Conservation (phyloP, 2,888 invertebrate species). For the Byasa hedistus region DNA sequence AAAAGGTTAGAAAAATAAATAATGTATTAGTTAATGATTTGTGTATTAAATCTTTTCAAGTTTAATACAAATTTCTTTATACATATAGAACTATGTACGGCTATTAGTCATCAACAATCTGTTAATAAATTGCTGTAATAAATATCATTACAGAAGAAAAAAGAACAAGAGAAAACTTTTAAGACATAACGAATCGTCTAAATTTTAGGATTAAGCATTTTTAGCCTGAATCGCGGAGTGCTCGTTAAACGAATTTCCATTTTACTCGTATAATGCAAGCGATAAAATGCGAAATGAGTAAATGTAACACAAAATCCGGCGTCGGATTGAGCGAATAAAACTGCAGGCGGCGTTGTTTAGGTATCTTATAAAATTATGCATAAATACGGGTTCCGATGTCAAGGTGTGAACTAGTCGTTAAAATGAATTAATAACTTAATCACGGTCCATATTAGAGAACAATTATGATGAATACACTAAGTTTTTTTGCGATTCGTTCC, state of each 20-base stretch:
- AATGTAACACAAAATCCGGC: slow-evolving; percentile 23
- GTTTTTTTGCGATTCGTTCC: not conserved
- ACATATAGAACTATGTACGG: too few relatives aligned
- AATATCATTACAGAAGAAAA: not conserved
- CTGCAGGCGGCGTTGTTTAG: slow-evolving; percentile 28
- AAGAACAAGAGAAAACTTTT: not conserved
- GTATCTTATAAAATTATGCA: slow-evolving; percentile 29
- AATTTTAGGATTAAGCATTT: not conserved
- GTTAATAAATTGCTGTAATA: too few relatives aligned
- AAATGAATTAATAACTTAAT: slow-evolving; percentile 28
- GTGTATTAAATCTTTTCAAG: too few relatives aligned
- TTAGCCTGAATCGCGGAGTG: not conserved
- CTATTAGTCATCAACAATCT: too few relatives aligned
- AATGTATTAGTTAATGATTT: too few relatives aligned
- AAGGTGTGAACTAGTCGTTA: slow-evolving; percentile 30
- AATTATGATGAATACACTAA: slow-evolving; percentile 8
- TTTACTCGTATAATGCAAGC: not conserved
- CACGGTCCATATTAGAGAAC: slow-evolving; percentile 22
- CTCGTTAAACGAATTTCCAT: not conserved
- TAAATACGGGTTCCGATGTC: slow-evolving; percentile 22
- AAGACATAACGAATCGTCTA: not conserved
- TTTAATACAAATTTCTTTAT: too few relatives aligned
- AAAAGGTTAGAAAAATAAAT: too few relatives aligned
- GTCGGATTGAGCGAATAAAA: slow-evolving; percentile 22
- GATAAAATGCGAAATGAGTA: slow-evolving; percentile 23